Evolutionary conservation across 1,140 invertebrate species (phyloP).

Genomic region (Piezodorus guildinii): DNA sequence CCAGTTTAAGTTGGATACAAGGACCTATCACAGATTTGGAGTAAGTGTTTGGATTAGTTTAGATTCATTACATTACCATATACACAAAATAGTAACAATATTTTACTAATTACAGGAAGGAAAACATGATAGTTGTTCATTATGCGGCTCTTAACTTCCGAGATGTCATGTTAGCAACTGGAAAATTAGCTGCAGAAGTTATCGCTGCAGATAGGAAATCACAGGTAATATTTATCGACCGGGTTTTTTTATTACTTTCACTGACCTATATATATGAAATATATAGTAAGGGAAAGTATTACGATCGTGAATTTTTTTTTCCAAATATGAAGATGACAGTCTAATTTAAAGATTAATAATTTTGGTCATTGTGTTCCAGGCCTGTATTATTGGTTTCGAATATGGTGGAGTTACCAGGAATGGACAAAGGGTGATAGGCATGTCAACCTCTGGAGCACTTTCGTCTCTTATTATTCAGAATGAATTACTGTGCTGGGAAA

Average conservation of each 20-base stretch:
- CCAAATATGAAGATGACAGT: too few relatives aligned
- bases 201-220: constrained; percentile 35
- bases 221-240: too few relatives aligned
- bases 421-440: constrained; percentile 59
- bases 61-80: constrained; percentile 21
- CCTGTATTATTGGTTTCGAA: constrained; percentile 61
- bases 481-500: constrained; percentile 52
- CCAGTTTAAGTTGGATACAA: constrained; percentile 71
- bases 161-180: constrained; percentile 66
- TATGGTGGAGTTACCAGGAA: constrained; percentile 44
- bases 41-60: constrained; percentile 36
- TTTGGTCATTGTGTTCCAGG: constrained; percentile 26
- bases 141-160: constrained; percentile 63
- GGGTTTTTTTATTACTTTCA: too few relatives aligned
- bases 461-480: constrained; percentile 48
- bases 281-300: too few relatives aligned
- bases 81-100: not conserved
- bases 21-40: constrained; percentile 40
- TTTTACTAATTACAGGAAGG: not conserved
- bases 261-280: too few relatives aligned
- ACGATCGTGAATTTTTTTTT: too few relatives aligned
- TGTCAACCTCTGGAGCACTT: constrained; percentile 44
- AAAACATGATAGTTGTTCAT: constrained; percentile 33
- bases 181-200: constrained; percentile 52
- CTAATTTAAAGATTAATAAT: too few relatives aligned